Percentiles rank a stretch among this genome's conserved stretches.
Conservation (phyloP, 2,797 vertebrate species). For the Psittacula derbiana region DNA sequence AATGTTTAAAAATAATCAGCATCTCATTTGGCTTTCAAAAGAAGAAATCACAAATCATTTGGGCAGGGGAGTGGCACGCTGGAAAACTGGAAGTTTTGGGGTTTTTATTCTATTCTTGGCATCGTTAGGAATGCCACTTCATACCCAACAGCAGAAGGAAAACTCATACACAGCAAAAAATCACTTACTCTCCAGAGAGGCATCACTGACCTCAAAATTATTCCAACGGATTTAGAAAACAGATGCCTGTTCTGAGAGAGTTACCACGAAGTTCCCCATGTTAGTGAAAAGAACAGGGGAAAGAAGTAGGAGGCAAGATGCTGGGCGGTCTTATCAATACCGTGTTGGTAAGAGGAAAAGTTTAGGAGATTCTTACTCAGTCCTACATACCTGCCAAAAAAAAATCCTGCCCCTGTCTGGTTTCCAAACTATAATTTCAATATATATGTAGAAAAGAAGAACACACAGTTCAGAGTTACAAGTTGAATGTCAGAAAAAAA, state of each 20-base stretch:
- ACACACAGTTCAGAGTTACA: neutral
- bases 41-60: neutral
- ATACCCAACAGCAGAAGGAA: neutral
- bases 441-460: neutral
- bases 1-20: neutral
- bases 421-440: neutral
- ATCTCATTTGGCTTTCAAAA: neutral
- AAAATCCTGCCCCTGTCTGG: neutral
- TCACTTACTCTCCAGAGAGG: neutral
- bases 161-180: neutral
- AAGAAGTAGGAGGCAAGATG: neutral
- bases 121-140: neutral
- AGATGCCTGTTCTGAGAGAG: neutral
- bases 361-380: neutral
- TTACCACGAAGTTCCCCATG: neutral
- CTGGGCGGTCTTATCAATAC: neutral
- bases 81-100: neutral
- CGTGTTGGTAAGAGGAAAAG: neutral
- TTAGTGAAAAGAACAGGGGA: neutral
- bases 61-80: neutral
- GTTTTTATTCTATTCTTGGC: neutral
- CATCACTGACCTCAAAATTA: neutral
- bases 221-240: neutral
- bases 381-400: neutral
- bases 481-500: neutral